Base-by-base conservation (phyloP, 2,888 invertebrate genomes). In the Pristionchus arcanus region DNA sequence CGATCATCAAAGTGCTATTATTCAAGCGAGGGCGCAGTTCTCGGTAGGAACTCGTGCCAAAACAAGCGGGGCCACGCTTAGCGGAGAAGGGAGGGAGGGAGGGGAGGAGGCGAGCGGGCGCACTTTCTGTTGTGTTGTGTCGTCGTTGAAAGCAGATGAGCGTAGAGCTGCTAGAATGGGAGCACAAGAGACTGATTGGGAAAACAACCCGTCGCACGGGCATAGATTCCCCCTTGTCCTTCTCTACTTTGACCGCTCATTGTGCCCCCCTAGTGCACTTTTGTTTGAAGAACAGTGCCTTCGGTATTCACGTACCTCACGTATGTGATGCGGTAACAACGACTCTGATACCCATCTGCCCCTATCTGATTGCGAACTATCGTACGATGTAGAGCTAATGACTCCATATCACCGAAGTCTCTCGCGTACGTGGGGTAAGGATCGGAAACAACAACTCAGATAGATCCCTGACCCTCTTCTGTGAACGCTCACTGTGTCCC, bases 11-110 rank as follows among this genome's bases (percentile, higher is more conserved):
- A 71, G 71, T 71, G 71, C 71, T 71, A 71, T 71, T 71, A 71
- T 71, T 71, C 71, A 34, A 19, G 71, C 34, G 2, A 21, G 66
- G 71, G 34, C 42, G 42, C 42, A 71, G 71, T 71, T 71, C 71
- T 71, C 34, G 71, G 71, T 34, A 34, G 71, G 66, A 28, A 66
- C 71, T 71, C 71, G 71, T 31, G 34, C 71, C 71, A 71, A 71
- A 71, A 71, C 71, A 77, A 42, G 77, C 19, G 74, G 28, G 77
- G 77, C 42, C 77, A 77, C n/a, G 37, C 77, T 77, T 42, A 15
- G 37, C 16, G 37, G 37, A n/a, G 74, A 25, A 21, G 37, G 37
- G 37, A 21, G 2, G 37, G 34, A 25, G 74, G 74, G 74, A 74
- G 37, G 21, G 15, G n/a, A 34, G 49, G 49, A 25, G 34, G n/a